Evolutionary conservation across 2,888 invertebrate species (phyloP).

Genomic region (Apantesis nais): DNA sequence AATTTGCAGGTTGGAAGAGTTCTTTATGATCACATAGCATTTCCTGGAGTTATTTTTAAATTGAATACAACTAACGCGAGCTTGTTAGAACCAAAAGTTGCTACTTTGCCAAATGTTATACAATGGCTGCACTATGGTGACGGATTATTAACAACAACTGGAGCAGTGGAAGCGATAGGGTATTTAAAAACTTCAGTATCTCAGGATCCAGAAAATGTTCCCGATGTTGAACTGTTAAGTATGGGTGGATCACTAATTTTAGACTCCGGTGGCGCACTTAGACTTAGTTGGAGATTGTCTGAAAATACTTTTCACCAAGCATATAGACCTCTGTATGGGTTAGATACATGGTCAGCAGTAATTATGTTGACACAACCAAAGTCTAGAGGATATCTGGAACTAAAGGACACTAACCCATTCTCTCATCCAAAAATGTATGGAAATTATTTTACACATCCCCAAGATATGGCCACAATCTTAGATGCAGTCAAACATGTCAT

Average conservation of each 20-base stretch:
- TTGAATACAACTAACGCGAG: constrained; percentile 76
- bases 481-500: constrained; percentile 87
- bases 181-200: constrained; percentile 87
- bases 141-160: constrained; percentile 86
- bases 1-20: constrained; percentile 89
- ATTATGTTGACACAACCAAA: constrained; percentile 91
- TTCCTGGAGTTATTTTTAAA: constrained; percentile 80
- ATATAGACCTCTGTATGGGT: constrained; percentile 82
- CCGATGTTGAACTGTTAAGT: constrained; percentile 88
- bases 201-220: constrained; percentile 82
- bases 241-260: constrained; percentile 87
- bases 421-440: constrained; percentile 91
- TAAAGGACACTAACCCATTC: constrained; percentile 90
- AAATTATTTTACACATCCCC: constrained; percentile 90
- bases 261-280: constrained; percentile 83
- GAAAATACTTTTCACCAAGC: constrained; percentile 85
- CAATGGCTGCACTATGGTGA: constrained; percentile 81
- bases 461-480: constrained; percentile 85
- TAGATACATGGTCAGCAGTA: constrained; percentile 87
- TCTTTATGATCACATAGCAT: constrained; percentile 87
- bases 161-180: constrained; percentile 88
- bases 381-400: constrained; percentile 89
- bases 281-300: constrained; percentile 84
- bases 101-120: constrained; percentile 72
- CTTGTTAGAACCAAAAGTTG: constrained; percentile 73